Base-by-base conservation (phyloP, 2,888 invertebrate genomes). In the Dolomedes plantarius region DNA sequence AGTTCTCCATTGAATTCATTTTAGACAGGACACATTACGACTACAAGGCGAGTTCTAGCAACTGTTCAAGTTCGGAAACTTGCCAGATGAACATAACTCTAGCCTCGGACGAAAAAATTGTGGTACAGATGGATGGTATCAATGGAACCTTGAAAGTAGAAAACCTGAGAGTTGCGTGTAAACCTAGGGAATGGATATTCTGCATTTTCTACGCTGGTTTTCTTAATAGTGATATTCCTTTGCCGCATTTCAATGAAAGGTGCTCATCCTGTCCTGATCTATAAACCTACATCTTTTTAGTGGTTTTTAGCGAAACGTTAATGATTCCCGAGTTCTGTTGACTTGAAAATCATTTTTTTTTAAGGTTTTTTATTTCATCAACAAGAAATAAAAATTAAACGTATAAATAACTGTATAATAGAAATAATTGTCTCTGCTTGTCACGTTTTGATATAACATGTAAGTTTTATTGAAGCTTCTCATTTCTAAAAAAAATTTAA, bases 21-120 rank as follows among this genome's bases (percentile, higher is more conserved):
- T 92, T 95, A 0, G 93, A 94, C 90, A 95, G 95, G 91, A 94
- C 94, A 0, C 92, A 94, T 7, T 95, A 95, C 90, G 94, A 95
- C 90, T 93, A 94, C 0, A 91, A 93, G n/a, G 93, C 94, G 69
- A 92, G 94, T 0, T 92, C 94, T 0, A 91, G 93, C 5, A 92
- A 93, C 28, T 95, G 95, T 90, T 91, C 92, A 71, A 95, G 95
- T 90, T 93, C 93, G 32, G 94, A 94, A 0, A 91, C 93, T 27
- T 95, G 95, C 89, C 93, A 94, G 0, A 90, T 95, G 88, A 92
- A 94, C 0, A 92, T 95, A 3, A 93, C 93, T 56, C 94, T 95
- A 89, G 95, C 95, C 90, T 94, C 95, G 0, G 92, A 92, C 41
- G 94, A 95, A 90, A 94, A 94, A 91, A 93, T 94, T 11, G 94